Conservation (phyloP, 2,797 vertebrate genomes). For the Catharus ustulatus region DNA sequence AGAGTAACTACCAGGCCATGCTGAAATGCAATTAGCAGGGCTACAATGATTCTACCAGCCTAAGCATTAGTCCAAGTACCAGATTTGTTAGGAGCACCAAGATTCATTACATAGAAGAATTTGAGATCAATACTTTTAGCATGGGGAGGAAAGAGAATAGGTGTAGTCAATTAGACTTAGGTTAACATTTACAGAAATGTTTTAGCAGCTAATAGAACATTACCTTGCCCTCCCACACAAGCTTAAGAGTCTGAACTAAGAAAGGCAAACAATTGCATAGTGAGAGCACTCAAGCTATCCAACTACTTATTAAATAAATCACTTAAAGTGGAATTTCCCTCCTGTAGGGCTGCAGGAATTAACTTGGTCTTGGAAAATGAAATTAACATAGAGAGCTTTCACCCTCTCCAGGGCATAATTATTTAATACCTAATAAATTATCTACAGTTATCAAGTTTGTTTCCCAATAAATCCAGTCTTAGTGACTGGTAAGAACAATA, state of each 20-base stretch:
- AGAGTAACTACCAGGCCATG: neutral
- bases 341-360: conserved; percentile 1
- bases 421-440: conserved; percentile 64
- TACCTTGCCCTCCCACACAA: neutral
- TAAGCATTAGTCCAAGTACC: neutral
- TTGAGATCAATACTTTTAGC: neutral
- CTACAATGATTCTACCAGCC: neutral
- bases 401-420: conserved; percentile 38
- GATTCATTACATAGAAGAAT: neutral
- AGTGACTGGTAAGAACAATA: conserved; percentile 39
- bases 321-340: conserved; percentile 1
- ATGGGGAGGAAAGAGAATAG: neutral
- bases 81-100: neutral
- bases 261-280: conserved; percentile 1
- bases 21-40: neutral
- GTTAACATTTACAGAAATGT: neutral
- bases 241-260: neutral
- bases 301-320: conserved; percentile 16
- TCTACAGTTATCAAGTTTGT: conserved; percentile 49
- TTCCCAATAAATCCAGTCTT: conserved; percentile 53
- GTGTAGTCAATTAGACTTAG: neutral
- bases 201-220: neutral
- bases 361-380: neutral
- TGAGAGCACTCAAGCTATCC: neutral
- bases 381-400: neutral